Conservation (phyloP, 2,888 invertebrate species). For the Parnassius glacialis region DNA sequence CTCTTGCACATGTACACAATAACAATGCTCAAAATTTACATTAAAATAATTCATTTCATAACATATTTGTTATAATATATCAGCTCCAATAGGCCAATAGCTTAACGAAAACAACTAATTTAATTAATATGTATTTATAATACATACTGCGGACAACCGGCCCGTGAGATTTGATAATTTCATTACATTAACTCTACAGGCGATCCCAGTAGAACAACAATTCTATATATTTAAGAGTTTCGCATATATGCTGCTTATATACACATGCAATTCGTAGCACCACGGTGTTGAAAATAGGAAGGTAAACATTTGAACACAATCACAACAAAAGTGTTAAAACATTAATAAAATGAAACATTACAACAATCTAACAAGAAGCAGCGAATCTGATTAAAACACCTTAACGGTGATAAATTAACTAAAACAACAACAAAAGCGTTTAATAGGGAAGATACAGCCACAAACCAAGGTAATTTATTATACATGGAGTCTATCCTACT, state of each 20-base stretch:
- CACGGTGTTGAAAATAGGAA: not conserved
- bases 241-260: not conserved
- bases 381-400: constrained; percentile 28
- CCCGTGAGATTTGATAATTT: constrained; percentile 6
- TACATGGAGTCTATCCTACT: not conserved
- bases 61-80: not conserved
- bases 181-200: not conserved
- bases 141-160: constrained; percentile 13
- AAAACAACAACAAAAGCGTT: constrained; percentile 56
- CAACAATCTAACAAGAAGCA: constrained; percentile 12
- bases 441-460: constrained; percentile 46
- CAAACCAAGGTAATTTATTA: not conserved
- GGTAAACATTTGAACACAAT: constrained; percentile 21
- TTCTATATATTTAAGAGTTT: not conserved
- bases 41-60: not conserved
- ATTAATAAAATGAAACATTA: constrained; percentile 1
- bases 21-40: constrained; percentile 1
- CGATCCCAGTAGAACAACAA: constrained; percentile 9
- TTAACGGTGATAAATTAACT: constrained; percentile 54
- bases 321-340: constrained; percentile 30
- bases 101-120: constrained; percentile 9
- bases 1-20: not conserved
- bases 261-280: constrained; percentile 9
- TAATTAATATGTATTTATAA: constrained; percentile 8
- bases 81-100: not conserved